Percentiles rank a stretch among this genome's conserved stretches.
Evolutionary conservation across 2,888 invertebrate genomes (phyloP).

Genomic region (Ptychoptera albimana): DNA sequence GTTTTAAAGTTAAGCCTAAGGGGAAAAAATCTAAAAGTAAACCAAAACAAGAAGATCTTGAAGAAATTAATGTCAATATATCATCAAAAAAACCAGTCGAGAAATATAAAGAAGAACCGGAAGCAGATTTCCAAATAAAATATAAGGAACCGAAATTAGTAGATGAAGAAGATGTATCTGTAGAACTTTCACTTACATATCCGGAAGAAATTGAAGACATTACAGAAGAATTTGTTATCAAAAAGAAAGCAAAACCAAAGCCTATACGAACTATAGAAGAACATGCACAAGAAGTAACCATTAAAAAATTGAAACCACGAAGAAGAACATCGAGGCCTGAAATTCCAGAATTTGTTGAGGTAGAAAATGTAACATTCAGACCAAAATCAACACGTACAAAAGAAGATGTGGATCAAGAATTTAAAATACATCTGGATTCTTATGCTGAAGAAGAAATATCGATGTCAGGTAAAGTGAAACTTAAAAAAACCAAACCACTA

Average conservation of each 20-base stretch:
- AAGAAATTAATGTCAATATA: slow-evolving; percentile 23
- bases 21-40: not conserved
- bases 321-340: slow-evolving; percentile 46
- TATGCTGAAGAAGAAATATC: slow-evolving; percentile 81
- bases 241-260: slow-evolving; percentile 32
- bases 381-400: slow-evolving; percentile 60
- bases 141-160: slow-evolving; percentile 26
- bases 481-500: slow-evolving; percentile 55
- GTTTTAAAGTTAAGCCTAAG: not conserved
- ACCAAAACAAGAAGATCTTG: slow-evolving; percentile 15
- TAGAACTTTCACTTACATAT: slow-evolving; percentile 20
- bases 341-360: slow-evolving; percentile 55
- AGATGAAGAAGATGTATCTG: slow-evolving; percentile 29
- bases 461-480: slow-evolving; percentile 66
- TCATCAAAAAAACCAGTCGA: slow-evolving; percentile 11
- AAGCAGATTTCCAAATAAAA: slow-evolving; percentile 13
- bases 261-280: slow-evolving; percentile 37
- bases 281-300: slow-evolving; percentile 48
- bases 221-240: slow-evolving; percentile 35
- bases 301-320: slow-evolving; percentile 54
- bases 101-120: slow-evolving; percentile 16
- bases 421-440: slow-evolving; percentile 68
- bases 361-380: slow-evolving; percentile 65
- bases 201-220: slow-evolving; percentile 31
- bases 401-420: slow-evolving; percentile 80